Evolutionary conservation across 2,888 invertebrate genomes (phyloP).

Genomic region (Ferdinandea cuprea): DNA sequence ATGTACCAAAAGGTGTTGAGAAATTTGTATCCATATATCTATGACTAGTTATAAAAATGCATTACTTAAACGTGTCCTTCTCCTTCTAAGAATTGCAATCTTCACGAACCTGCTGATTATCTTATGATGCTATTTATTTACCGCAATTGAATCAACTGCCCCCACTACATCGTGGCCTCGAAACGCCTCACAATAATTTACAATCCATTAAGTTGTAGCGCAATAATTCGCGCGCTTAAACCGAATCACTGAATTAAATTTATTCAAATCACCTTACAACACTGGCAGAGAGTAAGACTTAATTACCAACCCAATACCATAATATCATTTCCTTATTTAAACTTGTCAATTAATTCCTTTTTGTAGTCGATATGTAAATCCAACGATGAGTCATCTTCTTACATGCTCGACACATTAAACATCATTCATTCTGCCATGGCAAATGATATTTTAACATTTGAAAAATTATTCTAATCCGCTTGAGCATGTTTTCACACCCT

Average conservation of each 20-base stretch:
- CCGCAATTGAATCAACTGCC: too few species aligned
- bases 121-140: too few species aligned
- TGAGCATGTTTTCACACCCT: conserved; percentile 56
- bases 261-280: not conserved
- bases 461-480: conserved; percentile 50
- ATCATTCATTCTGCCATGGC: conserved; percentile 5
- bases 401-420: conserved; percentile 33
- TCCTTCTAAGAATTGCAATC: too few species aligned
- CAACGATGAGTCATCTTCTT: conserved; percentile 34
- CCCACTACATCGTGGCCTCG: too few species aligned
- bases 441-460: conserved; percentile 28
- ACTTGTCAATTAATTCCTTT: conserved; percentile 5
- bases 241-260: conserved; percentile 5
- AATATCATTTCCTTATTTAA: conserved; percentile 34
- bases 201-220: conserved; percentile 6
- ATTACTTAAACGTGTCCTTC: too few species aligned
- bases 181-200: not conserved
- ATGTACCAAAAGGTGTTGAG: too few species aligned
- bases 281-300: not conserved
- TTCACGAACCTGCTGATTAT: too few species aligned
- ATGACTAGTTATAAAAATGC: too few species aligned
- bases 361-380: conserved; percentile 29
- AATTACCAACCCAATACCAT: conserved; percentile 15
- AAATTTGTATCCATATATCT: too few species aligned
- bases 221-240: not conserved